Evolutionary conservation across 92 coral and sea anemone species (phyloP).

Genomic region (Porites evermanni): DNA sequence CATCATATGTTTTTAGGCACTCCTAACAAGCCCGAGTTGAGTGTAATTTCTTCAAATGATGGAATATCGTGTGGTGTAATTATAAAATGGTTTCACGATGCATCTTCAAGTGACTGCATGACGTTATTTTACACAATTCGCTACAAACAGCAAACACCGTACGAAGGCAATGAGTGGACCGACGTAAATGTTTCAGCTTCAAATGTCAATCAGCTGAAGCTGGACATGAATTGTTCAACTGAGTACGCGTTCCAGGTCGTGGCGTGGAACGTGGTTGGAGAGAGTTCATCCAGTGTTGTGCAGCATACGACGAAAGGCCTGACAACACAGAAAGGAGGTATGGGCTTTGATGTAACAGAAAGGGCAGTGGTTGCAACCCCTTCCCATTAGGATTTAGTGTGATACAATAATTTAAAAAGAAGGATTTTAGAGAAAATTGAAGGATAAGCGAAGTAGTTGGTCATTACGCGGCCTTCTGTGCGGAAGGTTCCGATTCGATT

Average conservation of each 20-base stretch:
- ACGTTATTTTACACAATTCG: constrained; percentile 8
- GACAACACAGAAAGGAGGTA: neutral
- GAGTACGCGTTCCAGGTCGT: constrained; percentile 5
- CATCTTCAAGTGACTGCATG: neutral
- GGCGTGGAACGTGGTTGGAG: constrained; percentile 18
- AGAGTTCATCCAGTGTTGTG: neutral
- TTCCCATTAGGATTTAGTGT: too few species aligned
- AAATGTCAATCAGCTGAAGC: neutral
- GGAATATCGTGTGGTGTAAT: neutral
- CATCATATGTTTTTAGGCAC: neutral
- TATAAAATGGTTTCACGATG: constrained; percentile 1
- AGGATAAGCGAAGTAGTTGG: too few species aligned
- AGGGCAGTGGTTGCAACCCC: too few species aligned
- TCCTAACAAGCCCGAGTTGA: neutral
- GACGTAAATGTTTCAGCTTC: neutral
- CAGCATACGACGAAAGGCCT: neutral
- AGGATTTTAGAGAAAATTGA: too few species aligned
- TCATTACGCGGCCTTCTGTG: too few species aligned
- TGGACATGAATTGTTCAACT: neutral
- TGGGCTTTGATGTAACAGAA: too few species aligned
- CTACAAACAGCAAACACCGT: neutral
- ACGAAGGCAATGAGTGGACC: constrained; percentile 1
- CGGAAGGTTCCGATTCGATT: too few species aligned
- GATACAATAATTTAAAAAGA: too few species aligned
- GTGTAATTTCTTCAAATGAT: neutral